These are phyloP conservation scores for Orthosia gothica DNA, from an alignment of 2,888 invertebrate genomes.

Conservation along the genomic window DNA sequence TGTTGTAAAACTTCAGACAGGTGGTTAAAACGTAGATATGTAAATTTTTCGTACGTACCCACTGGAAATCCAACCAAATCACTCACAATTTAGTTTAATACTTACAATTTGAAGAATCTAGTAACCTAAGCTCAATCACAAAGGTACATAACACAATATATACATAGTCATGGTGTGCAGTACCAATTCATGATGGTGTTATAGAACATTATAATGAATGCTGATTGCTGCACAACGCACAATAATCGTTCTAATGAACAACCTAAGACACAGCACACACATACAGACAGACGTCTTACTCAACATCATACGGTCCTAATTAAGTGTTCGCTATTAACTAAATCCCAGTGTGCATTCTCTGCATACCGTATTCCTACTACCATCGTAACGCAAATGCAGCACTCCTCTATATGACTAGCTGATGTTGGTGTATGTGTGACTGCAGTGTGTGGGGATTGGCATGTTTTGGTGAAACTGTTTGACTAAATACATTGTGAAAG, in stretches of 20 bases:
- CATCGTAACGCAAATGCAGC: constrained; percentile 33
- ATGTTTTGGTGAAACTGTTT: constrained; percentile 1
- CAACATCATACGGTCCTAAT: constrained; percentile 39
- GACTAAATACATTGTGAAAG: background rate
- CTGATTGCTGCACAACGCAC: background rate
- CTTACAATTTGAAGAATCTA: too few relatives aligned
- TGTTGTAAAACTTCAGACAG: too few relatives aligned
- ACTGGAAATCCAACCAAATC: too few relatives aligned
- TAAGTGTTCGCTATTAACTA: constrained; percentile 52
- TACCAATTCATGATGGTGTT: too few relatives aligned
- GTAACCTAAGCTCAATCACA: constrained; percentile 1
- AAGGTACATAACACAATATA: background rate
- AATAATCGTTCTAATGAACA: constrained; percentile 19
- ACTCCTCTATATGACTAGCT: constrained; percentile 21
- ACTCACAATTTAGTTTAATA: too few relatives aligned
- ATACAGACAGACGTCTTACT: constrained; percentile 12
- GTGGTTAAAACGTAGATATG: too few relatives aligned
- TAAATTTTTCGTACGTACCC: too few relatives aligned
- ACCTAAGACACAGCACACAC: background rate
- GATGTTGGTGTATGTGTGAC: constrained; percentile 2
- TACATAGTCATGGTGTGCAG: background rate
- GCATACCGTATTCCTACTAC: background rate
- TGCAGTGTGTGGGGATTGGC: background rate
- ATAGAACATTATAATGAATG: background rate
- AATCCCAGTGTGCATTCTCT: constrained; percentile 43